Evolutionary conservation across 2,888 invertebrate species (phyloP).

Genomic region (Malacosoma neustria): DNA sequence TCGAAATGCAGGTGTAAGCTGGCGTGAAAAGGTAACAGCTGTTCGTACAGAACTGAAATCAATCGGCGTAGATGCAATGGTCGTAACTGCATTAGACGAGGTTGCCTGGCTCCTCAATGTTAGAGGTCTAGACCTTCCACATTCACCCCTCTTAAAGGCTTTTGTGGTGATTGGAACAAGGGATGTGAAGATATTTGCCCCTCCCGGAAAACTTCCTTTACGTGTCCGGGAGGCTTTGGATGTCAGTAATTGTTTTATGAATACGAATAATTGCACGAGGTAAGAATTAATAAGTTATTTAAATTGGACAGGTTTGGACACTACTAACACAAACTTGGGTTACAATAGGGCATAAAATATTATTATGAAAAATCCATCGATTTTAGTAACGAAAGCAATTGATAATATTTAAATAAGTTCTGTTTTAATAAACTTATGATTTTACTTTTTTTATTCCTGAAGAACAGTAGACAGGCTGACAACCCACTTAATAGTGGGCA

Average conservation of each 20-base stretch:
- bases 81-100: constrained; percentile 91
- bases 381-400: no score
- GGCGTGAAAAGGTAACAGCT: constrained; percentile 83
- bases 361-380: no score
- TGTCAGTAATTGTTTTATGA: constrained; percentile 75
- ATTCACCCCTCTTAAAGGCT: constrained; percentile 85
- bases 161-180: constrained; percentile 81
- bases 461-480: no score
- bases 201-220: constrained; percentile 77
- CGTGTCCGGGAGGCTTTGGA: constrained; percentile 67
- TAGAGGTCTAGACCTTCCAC: constrained; percentile 88
- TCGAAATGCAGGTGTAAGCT: constrained; percentile 74
- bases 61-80: constrained; percentile 82
- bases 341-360: no score
- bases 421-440: no score
- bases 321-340: no score
- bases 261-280: constrained; percentile 71
- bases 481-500: no score
- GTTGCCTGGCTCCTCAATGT: constrained; percentile 91
- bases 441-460: no score
- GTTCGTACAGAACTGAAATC: constrained; percentile 78
- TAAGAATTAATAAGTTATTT: constrained; percentile 18
- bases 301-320: no score
- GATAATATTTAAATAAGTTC: no score
- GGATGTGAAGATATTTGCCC: constrained; percentile 81